A percentile compares a stretch with the other conserved stretches of the same genome.
Evolutionary conservation across 2,113 vertebrate genomes (phyloP).

Genomic region (Empidonax traillii): DNA sequence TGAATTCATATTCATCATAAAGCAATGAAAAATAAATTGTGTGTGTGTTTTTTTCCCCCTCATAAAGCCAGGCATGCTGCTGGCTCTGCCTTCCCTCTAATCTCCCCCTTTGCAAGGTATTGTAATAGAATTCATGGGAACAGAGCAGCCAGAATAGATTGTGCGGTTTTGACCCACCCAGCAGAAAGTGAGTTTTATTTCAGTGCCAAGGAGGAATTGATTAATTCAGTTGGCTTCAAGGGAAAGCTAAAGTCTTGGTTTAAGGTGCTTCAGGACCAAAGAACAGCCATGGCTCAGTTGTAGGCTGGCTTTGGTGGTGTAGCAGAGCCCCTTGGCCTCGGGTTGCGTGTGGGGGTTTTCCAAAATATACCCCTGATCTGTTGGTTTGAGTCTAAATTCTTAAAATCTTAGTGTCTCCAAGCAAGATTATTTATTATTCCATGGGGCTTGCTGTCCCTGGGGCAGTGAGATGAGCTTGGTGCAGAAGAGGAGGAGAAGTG

Average conservation of each 20-base stretch:
- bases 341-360: background rate
- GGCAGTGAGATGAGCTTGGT: background rate
- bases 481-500: background rate
- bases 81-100: conserved; percentile 52
- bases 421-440: background rate
- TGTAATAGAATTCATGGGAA: conserved; percentile 62
- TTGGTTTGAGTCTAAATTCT: background rate
- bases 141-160: conserved; percentile 15
- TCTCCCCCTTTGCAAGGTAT: conserved; percentile 23
- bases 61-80: conserved; percentile 54
- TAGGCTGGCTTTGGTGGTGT: background rate
- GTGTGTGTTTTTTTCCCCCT: conserved; percentile 24
- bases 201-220: background rate
- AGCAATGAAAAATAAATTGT: conserved; percentile 72
- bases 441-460: background rate
- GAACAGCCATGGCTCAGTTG: background rate
- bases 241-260: background rate
- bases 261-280: background rate
- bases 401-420: background rate
- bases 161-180: conserved; percentile 52
- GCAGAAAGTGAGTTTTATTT: conserved; percentile 44
- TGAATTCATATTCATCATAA: conserved; percentile 73
- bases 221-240: conserved; percentile 21
- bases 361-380: background rate
- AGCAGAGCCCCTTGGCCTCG: background rate